These are phyloP conservation scores for Perca flavescens DNA, from an alignment of 2,113 vertebrate species.

Conservation along the genomic window DNA sequence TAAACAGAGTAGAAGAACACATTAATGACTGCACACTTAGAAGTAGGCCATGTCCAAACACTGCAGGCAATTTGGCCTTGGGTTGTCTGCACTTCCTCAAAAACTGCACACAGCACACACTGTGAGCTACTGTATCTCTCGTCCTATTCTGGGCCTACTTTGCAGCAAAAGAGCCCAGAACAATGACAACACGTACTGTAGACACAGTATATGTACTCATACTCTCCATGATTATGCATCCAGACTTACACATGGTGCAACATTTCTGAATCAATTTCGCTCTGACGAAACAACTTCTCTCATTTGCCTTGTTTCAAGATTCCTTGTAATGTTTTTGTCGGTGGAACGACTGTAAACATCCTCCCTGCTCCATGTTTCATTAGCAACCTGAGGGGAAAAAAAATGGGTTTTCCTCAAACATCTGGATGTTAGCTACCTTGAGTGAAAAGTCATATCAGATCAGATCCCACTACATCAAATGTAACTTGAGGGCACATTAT, in stretches of 20 bases:
- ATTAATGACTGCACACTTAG: conserved; percentile 70
- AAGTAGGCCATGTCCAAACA: conserved; percentile 81
- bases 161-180: conserved; percentile 56
- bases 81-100: conserved; percentile 76
- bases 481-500: conserved; percentile 77
- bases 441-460: conserved; percentile 75
- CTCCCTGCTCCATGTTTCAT: conserved; percentile 53
- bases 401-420: conserved; percentile 55
- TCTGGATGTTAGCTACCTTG: conserved; percentile 68
- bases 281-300: conserved; percentile 4
- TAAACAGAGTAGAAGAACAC: conserved; percentile 56
- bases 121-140: conserved; percentile 37
- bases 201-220: conserved; percentile 23
- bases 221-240: conserved; percentile 4
- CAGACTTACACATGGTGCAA: background rate
- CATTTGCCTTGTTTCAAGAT: conserved; percentile 21
- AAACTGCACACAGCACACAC: conserved; percentile 69
- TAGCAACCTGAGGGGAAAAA: conserved; percentile 51
- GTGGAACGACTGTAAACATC: conserved; percentile 15
- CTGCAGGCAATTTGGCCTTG: conserved; percentile 71
- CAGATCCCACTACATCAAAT: conserved; percentile 74
- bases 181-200: conserved; percentile 36
- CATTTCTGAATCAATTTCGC: conserved; percentile 30
- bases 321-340: conserved; percentile 20
- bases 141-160: conserved; percentile 58